Conservation (phyloP, 2,113 vertebrate genomes). For the Gasterosteus nipponicus region DNA sequence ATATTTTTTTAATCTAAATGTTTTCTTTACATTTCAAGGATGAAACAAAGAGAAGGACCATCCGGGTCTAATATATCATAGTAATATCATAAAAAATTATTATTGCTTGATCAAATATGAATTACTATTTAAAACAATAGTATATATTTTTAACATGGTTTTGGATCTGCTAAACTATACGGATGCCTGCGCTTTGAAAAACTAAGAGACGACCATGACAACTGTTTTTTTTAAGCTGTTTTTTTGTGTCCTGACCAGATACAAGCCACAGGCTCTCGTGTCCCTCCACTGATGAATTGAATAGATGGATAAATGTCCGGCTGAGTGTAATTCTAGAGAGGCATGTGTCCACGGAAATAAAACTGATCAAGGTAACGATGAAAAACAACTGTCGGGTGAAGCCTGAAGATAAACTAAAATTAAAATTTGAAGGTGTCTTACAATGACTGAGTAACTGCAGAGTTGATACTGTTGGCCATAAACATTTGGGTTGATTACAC, state of each 20-base stretch:
- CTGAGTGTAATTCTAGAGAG: conserved; percentile 40
- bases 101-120: background rate
- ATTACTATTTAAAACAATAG: background rate
- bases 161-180: background rate
- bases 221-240: conserved; percentile 3
- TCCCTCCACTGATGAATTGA: conserved; percentile 37
- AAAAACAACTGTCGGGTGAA: conserved; percentile 47
- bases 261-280: conserved; percentile 25
- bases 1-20: background rate
- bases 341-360: conserved; percentile 26
- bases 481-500: conserved; percentile 73
- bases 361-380: conserved; percentile 45
- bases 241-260: conserved; percentile 32
- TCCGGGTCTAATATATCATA: background rate
- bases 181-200: background rate
- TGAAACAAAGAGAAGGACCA: background rate
- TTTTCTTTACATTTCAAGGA: background rate
- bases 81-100: background rate
- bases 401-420: conserved; percentile 36
- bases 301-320: conserved; percentile 31
- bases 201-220: background rate
- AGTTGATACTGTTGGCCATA: conserved; percentile 71
- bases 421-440: conserved; percentile 38
- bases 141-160: background rate
- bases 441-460: conserved; percentile 61